phyloP scores from a whole-genome alignment of 2,888 invertebrate species.

The Galerucella pusilla region DNA sequence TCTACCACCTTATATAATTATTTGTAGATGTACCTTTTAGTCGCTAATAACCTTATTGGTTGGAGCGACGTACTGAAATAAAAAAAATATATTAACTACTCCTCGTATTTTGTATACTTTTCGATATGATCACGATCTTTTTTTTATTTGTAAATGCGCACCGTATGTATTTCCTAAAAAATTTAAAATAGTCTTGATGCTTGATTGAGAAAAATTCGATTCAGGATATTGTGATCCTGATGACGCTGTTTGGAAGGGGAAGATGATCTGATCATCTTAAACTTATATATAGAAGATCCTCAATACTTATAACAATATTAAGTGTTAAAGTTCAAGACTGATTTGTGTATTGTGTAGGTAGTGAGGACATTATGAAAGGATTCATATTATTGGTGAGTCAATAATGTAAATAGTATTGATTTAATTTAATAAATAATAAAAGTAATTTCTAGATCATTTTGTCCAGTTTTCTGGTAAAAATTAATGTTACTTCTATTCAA shows the following conservation, averaged over 20 bases:
- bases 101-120: too few relatives aligned
- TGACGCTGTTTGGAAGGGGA: not conserved
- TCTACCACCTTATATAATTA: too few relatives aligned
- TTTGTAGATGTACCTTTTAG: too few relatives aligned
- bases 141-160: too few relatives aligned
- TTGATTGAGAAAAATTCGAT: slow-evolving; percentile 12
- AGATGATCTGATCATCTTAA: not conserved
- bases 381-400: not conserved
- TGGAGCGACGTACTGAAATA: too few relatives aligned
- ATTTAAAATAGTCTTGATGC: slow-evolving; percentile 7
- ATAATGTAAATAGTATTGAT: too few relatives aligned
- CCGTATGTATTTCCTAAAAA: not conserved
- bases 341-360: not conserved
- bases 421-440: not conserved
- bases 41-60: too few relatives aligned
- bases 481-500: too few relatives aligned
- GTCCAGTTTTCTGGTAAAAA: too few relatives aligned
- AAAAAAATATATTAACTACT: too few relatives aligned
- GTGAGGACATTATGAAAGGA: slow-evolving; percentile 10
- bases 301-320: not conserved
- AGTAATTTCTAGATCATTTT: too few relatives aligned
- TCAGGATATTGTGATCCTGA: slow-evolving; percentile 19
- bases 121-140: too few relatives aligned
- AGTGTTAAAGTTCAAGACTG: not conserved
- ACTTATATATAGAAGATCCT: not conserved